These are phyloP conservation scores for Drosophila ohnishii DNA, from an alignment of 1,140 invertebrate genomes.

Conservation along the genomic window DNA sequence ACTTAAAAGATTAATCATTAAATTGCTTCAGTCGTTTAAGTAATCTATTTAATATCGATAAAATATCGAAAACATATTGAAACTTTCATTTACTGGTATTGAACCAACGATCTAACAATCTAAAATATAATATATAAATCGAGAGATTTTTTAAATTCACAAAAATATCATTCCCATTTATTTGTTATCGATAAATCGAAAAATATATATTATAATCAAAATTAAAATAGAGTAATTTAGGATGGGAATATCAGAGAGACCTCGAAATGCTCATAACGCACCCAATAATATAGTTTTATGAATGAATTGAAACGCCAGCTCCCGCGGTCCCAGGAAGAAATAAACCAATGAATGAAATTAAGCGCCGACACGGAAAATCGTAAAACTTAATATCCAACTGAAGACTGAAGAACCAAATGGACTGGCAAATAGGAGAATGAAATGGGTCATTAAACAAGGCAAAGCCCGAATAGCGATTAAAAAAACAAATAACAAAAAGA, in stretches of 20 bases:
- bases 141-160: too few species aligned
- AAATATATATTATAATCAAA: neutral
- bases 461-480: neutral
- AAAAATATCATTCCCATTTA: neutral
- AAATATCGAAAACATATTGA: neutral
- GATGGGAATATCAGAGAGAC: neutral
- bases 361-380: conserved; percentile 7
- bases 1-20: neutral
- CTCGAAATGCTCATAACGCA: neutral
- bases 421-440: conserved; percentile 14
- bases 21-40: neutral
- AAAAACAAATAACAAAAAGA: neutral
- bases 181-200: neutral
- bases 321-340: conserved; percentile 21
- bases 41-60: neutral
- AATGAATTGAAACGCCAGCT: conserved; percentile 9
- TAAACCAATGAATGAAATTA: conserved; percentile 5
- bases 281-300: conserved; percentile 1
- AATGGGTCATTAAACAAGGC: conserved; percentile 20
- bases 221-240: neutral
- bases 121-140: neutral
- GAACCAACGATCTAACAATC: neutral
- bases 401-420: neutral
- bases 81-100: neutral
- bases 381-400: conserved; percentile 1